These are phyloP conservation scores for Pituophis catenifer DNA, from an alignment of 2,113 vertebrate genomes.

Conservation along the genomic window DNA sequence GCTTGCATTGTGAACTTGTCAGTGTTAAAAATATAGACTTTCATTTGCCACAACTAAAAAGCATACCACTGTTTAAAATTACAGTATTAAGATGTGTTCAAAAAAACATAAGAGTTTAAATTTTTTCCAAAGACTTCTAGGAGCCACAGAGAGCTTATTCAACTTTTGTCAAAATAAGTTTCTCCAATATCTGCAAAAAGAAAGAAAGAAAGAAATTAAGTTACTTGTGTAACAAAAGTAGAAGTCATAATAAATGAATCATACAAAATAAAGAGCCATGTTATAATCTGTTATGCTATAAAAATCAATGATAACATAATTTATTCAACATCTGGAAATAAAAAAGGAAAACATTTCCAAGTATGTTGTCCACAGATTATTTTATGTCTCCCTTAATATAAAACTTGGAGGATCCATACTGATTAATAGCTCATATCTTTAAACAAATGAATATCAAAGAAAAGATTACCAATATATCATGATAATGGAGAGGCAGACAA, in stretches of 20 bases:
- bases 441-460: neutral
- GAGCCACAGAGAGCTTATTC: slow-evolving; percentile 35
- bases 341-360: neutral
- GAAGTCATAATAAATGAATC: slow-evolving; percentile 41
- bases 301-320: slow-evolving; percentile 2
- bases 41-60: neutral
- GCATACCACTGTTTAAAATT: slow-evolving; percentile 27
- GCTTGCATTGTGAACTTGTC: neutral
- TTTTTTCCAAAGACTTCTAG: slow-evolving; percentile 30
- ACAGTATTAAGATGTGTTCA: slow-evolving; percentile 30
- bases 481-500: neutral
- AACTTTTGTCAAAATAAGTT: slow-evolving; percentile 37
- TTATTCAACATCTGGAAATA: slow-evolving; percentile 22
- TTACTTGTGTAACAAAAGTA: slow-evolving; percentile 43
- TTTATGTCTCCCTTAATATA: neutral
- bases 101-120: neutral
- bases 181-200: slow-evolving; percentile 55
- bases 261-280: slow-evolving; percentile 39
- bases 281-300: slow-evolving; percentile 19
- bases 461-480: neutral
- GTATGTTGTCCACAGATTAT: neutral
- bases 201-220: slow-evolving; percentile 41
- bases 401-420: neutral
- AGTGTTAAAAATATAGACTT: neutral
- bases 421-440: neutral